These are phyloP conservation scores for Phaenicophaeus curvirostris DNA, from an alignment of 2,797 vertebrate genomes.

Conservation along the genomic window DNA sequence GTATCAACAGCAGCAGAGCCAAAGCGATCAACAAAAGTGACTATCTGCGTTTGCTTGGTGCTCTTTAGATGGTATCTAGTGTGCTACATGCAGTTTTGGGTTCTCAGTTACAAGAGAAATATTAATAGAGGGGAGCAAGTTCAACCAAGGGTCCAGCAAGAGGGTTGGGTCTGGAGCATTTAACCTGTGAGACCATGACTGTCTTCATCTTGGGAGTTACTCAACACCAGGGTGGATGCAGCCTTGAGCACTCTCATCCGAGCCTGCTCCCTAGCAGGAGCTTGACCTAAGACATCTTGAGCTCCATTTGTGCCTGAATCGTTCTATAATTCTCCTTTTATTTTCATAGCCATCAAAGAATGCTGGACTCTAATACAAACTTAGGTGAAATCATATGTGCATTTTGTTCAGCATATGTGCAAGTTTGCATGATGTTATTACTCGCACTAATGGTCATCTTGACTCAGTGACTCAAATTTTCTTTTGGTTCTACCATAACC, in stretches of 20 bases:
- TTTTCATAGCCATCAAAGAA: neutral
- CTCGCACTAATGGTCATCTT: neutral
- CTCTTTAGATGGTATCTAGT: neutral
- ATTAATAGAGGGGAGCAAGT: neutral
- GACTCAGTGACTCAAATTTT: neutral
- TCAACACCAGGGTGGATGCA: neutral
- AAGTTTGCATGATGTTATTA: rapidly evolving
- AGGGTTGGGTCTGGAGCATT: neutral
- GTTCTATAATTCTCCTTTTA: neutral
- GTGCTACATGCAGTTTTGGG: neutral
- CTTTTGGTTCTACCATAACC: neutral
- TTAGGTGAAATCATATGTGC: neutral
- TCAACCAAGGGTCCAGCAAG: neutral
- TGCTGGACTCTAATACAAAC: neutral
- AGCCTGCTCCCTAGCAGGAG: neutral
- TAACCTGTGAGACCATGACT: neutral
- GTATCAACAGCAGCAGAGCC: neutral
- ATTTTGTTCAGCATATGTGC: neutral
- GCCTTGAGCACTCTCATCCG: neutral
- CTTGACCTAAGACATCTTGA: neutral
- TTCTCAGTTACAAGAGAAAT: neutral
- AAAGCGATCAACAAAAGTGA: rapidly evolving
- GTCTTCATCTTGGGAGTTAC: neutral
- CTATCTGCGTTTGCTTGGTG: neutral
- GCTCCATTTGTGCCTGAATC: neutral